phyloP scores from a whole-genome alignment of 2,113 vertebrate species.

The Microcebus griseorufus region DNA sequence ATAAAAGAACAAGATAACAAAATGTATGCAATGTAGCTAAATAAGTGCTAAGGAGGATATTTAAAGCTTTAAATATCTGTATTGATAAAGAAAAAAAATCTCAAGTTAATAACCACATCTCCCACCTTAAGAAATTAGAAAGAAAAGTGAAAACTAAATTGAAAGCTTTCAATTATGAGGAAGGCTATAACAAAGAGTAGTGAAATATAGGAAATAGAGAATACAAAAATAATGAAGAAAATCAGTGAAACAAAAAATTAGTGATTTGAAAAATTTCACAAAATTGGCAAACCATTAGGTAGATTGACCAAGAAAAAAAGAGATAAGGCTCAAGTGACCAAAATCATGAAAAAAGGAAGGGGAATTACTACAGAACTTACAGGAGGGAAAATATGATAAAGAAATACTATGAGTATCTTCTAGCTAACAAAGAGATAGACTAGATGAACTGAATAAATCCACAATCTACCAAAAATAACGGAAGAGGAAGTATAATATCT shows the following conservation, averaged over 20 bases:
- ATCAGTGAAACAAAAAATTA: not conserved
- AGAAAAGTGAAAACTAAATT: not conserved
- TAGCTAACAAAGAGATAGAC: not conserved
- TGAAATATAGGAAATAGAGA: not conserved
- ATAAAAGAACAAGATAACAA: not conserved
- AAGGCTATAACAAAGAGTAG: not conserved
- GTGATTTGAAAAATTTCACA: not conserved
- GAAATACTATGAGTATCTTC: not conserved
- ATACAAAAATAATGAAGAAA: not conserved
- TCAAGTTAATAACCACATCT: not conserved
- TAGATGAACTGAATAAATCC: not conserved
- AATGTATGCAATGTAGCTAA: not conserved
- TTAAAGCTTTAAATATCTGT: not conserved
- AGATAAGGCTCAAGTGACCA: not conserved
- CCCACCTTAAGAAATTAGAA: not conserved
- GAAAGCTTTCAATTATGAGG: not conserved
- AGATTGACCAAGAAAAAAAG: not conserved
- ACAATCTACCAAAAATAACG: not conserved
- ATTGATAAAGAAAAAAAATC: not conserved
- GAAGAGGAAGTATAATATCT: not conserved
- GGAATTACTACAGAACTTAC: not conserved
- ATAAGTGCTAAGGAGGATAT: not conserved
- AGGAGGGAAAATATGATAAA: not conserved
- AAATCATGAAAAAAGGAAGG: not conserved
- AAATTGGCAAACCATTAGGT: not conserved